These are phyloP conservation scores for Porites lobata DNA, from an alignment of 92 coral and sea anemone genomes.

Conservation along the genomic window DNA sequence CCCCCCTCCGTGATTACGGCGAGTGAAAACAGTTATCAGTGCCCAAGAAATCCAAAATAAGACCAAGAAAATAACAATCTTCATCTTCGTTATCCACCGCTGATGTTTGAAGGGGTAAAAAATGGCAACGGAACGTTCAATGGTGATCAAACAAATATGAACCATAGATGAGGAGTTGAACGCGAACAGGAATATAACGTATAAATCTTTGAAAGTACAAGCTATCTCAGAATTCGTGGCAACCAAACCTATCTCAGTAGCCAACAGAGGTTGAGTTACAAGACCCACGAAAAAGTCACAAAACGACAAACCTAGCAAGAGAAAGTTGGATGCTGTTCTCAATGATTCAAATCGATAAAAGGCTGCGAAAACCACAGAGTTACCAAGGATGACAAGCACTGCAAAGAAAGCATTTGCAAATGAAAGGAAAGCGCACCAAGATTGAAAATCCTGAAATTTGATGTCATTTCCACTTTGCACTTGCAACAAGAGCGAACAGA, in stretches of 20 bases:
- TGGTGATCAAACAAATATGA: slow-evolving; percentile 43
- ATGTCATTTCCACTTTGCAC: slow-evolving; percentile 25
- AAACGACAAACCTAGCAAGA: slow-evolving; percentile 49
- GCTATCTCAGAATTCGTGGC: slow-evolving; percentile 40
- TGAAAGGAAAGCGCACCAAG: slow-evolving; percentile 41
- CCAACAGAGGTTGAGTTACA: slow-evolving; percentile 58
- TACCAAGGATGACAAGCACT: slow-evolving; percentile 22
- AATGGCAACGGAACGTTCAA: slow-evolving; percentile 59
- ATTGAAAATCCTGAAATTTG: slow-evolving; percentile 6
- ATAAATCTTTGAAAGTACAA: slow-evolving; percentile 56
- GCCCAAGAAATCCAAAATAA: slow-evolving; percentile 59
- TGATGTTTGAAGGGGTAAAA: slow-evolving; percentile 53
- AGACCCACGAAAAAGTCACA: slow-evolving; percentile 64
- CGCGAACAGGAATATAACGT: slow-evolving; percentile 50
- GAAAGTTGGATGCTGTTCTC: slow-evolving; percentile 60
- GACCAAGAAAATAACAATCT: slow-evolving; percentile 1
- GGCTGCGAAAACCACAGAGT: slow-evolving; percentile 41
- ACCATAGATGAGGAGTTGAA: slow-evolving; percentile 48
- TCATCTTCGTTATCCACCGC: slow-evolving; percentile 31
- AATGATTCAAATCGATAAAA: slow-evolving; percentile 41
- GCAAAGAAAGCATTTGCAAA: slow-evolving; percentile 26
- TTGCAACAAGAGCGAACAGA: slow-evolving; percentile 43
- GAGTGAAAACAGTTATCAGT: slow-evolving; percentile 45
- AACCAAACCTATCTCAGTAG: slow-evolving; percentile 42
- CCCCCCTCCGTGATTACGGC: slow-evolving; percentile 53